Conservation (phyloP, 2,888 invertebrate species). For the Campoletis raptor region DNA sequence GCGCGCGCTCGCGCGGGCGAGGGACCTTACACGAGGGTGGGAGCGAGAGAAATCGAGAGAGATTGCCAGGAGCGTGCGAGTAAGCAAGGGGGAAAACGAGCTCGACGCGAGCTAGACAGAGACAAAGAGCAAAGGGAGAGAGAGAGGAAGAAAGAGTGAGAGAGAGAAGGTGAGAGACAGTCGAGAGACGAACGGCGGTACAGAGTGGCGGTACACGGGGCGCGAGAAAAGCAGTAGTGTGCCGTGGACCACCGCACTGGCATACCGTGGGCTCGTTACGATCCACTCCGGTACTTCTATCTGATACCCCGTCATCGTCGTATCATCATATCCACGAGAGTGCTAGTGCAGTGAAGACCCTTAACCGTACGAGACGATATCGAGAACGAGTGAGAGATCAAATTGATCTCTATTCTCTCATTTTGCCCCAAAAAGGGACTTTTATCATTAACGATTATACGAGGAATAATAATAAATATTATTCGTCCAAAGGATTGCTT, state of each 20-base stretch:
- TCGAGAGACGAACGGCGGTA: slow-evolving; percentile 87
- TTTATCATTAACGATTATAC: slow-evolving; percentile 35
- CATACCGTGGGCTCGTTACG: slow-evolving; percentile 84
- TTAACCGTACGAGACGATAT: slow-evolving; percentile 68
- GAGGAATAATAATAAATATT: slow-evolving; percentile 37
- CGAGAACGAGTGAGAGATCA: slow-evolving; percentile 43
- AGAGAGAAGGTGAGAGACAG: slow-evolving; percentile 76
- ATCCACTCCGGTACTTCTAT: slow-evolving; percentile 80
- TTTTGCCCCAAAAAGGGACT: slow-evolving; percentile 25
- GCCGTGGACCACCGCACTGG: slow-evolving; percentile 88
- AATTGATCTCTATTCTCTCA: slow-evolving; percentile 16
- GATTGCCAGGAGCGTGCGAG: slow-evolving; percentile 68
- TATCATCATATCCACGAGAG: slow-evolving; percentile 79
- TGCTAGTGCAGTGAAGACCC: slow-evolving; percentile 81
- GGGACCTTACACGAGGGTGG: slow-evolving; percentile 60
- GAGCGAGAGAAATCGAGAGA: slow-evolving; percentile 69
- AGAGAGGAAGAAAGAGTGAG: slow-evolving; percentile 81
- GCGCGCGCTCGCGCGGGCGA: slow-evolving; percentile 54
- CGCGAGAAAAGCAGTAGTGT: slow-evolving; percentile 89
- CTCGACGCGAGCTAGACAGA: slow-evolving; percentile 64
- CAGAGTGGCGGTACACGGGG: slow-evolving; percentile 86
- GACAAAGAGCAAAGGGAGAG: slow-evolving; percentile 79
- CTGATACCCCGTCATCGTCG: slow-evolving; percentile 75
- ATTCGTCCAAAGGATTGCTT: slow-evolving; percentile 11
- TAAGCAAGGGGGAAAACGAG: slow-evolving; percentile 71